Evolutionary conservation across 2,113 vertebrate species (phyloP).

Genomic region (Salvelinus fontinalis): DNA sequence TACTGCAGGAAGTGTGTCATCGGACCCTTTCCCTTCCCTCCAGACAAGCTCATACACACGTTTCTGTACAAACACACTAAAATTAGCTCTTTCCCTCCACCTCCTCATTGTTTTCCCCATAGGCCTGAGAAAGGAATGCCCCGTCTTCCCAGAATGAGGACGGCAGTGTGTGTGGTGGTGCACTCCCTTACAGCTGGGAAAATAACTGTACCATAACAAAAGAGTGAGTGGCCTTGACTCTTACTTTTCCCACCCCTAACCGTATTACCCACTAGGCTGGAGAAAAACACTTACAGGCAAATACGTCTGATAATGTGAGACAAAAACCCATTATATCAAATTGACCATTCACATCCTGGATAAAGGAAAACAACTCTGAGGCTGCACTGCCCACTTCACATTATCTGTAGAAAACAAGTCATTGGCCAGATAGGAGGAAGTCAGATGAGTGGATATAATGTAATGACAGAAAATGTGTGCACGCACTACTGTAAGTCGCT

Average conservation of each 20-base stretch:
- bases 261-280: too few relatives aligned
- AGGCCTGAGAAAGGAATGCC: neutral
- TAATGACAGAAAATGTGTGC: too few relatives aligned
- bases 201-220: neutral
- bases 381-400: neutral
- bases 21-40: neutral
- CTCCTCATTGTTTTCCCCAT: constrained; percentile 20
- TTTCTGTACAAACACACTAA: constrained; percentile 25
- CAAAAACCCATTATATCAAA: neutral
- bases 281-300: neutral
- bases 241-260: too few relatives aligned
- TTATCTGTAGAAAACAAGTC: neutral
- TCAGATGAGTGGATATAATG: neutral
- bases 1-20: neutral
- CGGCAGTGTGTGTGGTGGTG: constrained; percentile 1
- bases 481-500: too few relatives aligned
- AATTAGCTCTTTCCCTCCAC: constrained; percentile 20
- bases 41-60: neutral
- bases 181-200: neutral
- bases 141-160: constrained; percentile 6
- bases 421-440: neutral
- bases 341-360: neutral
- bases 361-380: neutral
- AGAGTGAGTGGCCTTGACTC: neutral
- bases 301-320: neutral